These are phyloP conservation scores for Campylorhamphus procurvoides DNA, from an alignment of 2,113 vertebrate genomes.

Conservation along the genomic window DNA sequence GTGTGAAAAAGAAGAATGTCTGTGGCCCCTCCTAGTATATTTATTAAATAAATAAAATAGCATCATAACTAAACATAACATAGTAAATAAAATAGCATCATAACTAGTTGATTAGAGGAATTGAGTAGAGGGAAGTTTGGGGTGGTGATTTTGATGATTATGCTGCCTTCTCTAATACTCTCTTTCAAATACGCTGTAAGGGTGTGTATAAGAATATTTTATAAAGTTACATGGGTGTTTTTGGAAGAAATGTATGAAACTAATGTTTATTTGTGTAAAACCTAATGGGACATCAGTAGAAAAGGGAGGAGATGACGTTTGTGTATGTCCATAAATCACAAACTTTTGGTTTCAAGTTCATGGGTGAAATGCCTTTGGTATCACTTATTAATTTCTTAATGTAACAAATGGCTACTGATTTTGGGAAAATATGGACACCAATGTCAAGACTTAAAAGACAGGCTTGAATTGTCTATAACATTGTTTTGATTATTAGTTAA, in stretches of 20 bases:
- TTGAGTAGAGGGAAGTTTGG: neutral
- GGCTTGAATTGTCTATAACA: neutral
- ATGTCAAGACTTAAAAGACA: neutral
- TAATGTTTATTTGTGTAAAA: neutral
- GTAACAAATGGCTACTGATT: neutral
- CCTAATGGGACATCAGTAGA: neutral
- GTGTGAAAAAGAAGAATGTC: neutral
- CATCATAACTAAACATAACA: too few species aligned
- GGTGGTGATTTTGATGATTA: neutral
- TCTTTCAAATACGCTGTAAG: neutral
- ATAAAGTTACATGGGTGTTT: neutral
- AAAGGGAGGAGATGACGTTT: neutral
- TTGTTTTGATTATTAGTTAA: neutral
- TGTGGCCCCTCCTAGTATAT: neutral
- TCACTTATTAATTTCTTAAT: neutral
- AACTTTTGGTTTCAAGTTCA: neutral
- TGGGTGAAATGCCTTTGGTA: neutral
- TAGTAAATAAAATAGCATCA: neutral
- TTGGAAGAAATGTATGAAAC: neutral
- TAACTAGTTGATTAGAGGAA: neutral
- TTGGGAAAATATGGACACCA: neutral
- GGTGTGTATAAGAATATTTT: neutral
- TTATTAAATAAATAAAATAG: neutral
- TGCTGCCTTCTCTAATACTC: neutral
- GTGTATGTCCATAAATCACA: neutral